These are phyloP conservation scores for Dryas iulia DNA, from an alignment of 1,140 invertebrate species.

Conservation along the genomic window DNA sequence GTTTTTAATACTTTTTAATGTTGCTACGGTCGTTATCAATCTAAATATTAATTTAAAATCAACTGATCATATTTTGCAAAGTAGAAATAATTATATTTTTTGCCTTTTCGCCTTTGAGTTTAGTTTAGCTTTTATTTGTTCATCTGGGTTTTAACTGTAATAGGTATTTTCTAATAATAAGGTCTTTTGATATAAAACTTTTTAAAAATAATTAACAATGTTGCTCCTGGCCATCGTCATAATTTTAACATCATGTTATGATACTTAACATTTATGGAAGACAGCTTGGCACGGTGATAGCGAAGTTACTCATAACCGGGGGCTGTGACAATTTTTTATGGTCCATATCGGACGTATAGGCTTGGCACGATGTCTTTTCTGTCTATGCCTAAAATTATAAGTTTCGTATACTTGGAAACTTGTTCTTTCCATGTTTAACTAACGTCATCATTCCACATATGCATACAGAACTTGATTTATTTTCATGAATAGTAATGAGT, in stretches of 20 bases:
- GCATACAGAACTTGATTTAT: too few relatives aligned
- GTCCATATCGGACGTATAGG: neutral
- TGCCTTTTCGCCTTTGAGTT: too few relatives aligned
- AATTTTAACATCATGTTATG: neutral
- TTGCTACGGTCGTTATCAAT: neutral
- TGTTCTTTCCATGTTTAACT: too few relatives aligned
- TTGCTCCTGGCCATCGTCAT: neutral
- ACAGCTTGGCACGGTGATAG: neutral
- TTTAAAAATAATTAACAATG: neutral
- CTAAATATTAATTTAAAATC: too few relatives aligned
- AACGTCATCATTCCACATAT: too few relatives aligned
- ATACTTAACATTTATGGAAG: neutral
- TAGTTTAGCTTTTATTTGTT: too few relatives aligned
- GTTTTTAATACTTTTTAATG: neutral
- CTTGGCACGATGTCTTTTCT: neutral
- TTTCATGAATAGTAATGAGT: too few relatives aligned
- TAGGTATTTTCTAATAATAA: too few relatives aligned
- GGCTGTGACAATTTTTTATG: neutral
- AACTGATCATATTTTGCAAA: too few relatives aligned
- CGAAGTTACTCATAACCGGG: neutral
- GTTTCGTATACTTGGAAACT: neutral
- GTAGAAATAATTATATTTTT: too few relatives aligned
- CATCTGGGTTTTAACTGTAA: too few relatives aligned
- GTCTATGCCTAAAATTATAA: neutral
- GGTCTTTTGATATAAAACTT: too few relatives aligned